Evolutionary conservation across 2,113 vertebrate genomes (phyloP), one percentile per base, ranked within the genome.

Genomic region (Larimichthys crocea): DNA sequence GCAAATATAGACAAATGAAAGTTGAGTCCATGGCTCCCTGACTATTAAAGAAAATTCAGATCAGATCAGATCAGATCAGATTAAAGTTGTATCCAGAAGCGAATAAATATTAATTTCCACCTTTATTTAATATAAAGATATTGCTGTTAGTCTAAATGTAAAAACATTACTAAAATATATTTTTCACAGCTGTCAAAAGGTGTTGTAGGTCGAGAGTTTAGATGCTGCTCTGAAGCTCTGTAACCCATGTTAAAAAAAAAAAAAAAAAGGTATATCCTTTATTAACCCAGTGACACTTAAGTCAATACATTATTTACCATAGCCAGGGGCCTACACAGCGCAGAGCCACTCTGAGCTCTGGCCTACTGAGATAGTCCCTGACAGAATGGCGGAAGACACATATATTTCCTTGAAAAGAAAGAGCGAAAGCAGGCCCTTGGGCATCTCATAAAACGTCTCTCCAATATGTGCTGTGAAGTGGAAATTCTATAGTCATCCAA

Each of bases 221-320:
- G 55, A 77, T 57, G 50, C 10, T 49, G 62, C 53, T 74, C 42
- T 59, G 10, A 20, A 74, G 65, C 76, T 59, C 22, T 52, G 57
- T 26, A 63, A 75, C 46, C n/a, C 55, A 65, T 74, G 49, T 79
- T 35, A 31, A 31, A 29, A 31, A 31, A 6, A 31, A 31, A 7
- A 40, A 40, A 52, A 19, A 79, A 81, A 82, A 73, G 35, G n/a
- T 65, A 78, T 61, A 79, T 81, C 48, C 61, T 84, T 88, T 82
- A 90, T 93, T 90, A 90, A 85, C 77, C 63, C 74, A 65, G 55
- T 82, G 85, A 90, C 90, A 86, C 60, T 67, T 44, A 46, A 76
- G 74, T 85, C 80, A 62, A 89, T 92, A 72, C 68, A 88, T 90
- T 89, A 92, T 94, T 91, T 90, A 92, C 76, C 70, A 74, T 64